These are phyloP conservation scores for Gymnoscopelus microlampas DNA, from an alignment of 2,797 vertebrate species.

Conservation along the genomic window DNA sequence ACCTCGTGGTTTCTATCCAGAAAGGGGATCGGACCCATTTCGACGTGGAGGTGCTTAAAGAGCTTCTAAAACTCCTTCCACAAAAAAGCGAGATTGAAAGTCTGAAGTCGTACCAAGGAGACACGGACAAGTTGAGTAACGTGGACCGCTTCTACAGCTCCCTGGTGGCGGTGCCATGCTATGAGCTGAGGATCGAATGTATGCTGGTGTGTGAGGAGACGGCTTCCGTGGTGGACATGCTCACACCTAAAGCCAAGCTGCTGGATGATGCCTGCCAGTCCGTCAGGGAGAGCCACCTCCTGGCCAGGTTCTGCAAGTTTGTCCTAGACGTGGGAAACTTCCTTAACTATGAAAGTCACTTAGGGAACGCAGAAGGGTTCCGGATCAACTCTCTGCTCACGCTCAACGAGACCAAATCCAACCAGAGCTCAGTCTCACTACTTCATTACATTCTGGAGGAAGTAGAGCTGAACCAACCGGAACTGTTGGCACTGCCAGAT, in stretches of 20 bases:
- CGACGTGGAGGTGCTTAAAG: conserved; percentile 93
- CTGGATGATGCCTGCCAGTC: conserved; percentile 87
- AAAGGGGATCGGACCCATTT: conserved; percentile 89
- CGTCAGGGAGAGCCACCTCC: conserved; percentile 83
- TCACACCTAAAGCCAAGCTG: conserved; percentile 88
- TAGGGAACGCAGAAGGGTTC: conserved; percentile 94
- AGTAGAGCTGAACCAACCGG: conserved; percentile 88
- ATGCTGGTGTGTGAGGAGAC: conserved; percentile 94
- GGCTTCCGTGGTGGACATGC: conserved; percentile 85
- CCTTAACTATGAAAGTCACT: conserved; percentile 98
- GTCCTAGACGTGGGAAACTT: conserved; percentile 97
- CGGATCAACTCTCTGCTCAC: conserved; percentile 96
- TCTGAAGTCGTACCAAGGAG: conserved; percentile 90
- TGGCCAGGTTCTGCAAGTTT: conserved; percentile 91
- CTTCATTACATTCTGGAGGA: conserved; percentile 97
- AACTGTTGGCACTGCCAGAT: conserved; percentile 88
- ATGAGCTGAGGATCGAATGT: conserved; percentile 92
- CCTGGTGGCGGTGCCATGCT: conserved; percentile 88
- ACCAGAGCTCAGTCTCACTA: conserved; percentile 93
- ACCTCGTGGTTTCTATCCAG: conserved; percentile 88
- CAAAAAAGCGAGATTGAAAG: conserved; percentile 98
- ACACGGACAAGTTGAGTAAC: conserved; percentile 87
- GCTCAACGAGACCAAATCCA: conserved; percentile 95
- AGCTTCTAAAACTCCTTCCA: conserved; percentile 94
- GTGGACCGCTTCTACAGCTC: conserved; percentile 91